phyloP scores from a whole-genome alignment of 2,113 vertebrate genomes.

The Theristicus caerulescens region DNA sequence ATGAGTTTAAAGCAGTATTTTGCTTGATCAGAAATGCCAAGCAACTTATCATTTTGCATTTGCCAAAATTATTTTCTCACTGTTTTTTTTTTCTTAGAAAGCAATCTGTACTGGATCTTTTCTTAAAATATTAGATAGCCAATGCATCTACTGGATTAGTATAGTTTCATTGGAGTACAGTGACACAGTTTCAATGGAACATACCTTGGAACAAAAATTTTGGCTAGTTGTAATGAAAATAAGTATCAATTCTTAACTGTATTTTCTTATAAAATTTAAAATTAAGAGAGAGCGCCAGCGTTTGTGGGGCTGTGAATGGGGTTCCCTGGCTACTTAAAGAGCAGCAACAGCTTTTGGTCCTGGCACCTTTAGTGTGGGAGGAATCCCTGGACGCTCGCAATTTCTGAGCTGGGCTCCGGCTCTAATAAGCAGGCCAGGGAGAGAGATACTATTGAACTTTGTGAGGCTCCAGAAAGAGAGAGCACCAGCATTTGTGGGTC shows the following conservation, averaged over 20 bases:
- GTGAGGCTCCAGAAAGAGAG: too few species aligned
- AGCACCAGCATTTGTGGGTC: too few species aligned
- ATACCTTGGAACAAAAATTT: neutral
- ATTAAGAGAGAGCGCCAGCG: too few species aligned
- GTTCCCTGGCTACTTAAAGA: too few species aligned
- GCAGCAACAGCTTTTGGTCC: too few species aligned
- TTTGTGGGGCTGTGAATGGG: too few species aligned
- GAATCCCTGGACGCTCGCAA: too few species aligned
- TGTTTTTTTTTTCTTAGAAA: conserved; percentile 45
- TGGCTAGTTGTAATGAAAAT: neutral
- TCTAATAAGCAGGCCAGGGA: too few species aligned
- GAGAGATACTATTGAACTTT: too few species aligned
- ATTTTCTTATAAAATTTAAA: neutral
- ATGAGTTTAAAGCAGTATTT: neutral
- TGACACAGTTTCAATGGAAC: conserved; percentile 54
- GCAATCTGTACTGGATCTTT: conserved; percentile 65
- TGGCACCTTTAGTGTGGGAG: too few species aligned
- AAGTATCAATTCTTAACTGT: neutral
- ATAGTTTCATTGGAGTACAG: conserved; percentile 77
- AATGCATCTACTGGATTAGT: conserved; percentile 72
- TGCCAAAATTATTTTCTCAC: conserved; percentile 79
- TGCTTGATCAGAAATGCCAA: conserved; percentile 78
- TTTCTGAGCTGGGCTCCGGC: too few species aligned
- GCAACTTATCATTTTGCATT: conserved; percentile 71
- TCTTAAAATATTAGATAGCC: conserved; percentile 72